Conservation (phyloP, 92 coral and sea anemone genomes). For the Phenganax subtilis region DNA sequence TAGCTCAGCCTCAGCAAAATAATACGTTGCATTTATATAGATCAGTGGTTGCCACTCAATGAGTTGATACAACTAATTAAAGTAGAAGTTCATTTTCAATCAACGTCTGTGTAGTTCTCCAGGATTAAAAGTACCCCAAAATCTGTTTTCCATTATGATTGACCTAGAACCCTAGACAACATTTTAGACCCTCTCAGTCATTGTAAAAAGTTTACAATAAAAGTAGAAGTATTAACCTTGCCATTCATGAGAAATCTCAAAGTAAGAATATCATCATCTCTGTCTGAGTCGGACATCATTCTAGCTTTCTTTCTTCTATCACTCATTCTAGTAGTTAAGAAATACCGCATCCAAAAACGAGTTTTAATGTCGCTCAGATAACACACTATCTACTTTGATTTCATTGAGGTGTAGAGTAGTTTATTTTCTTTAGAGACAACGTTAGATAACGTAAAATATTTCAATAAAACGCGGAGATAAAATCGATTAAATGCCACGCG, state of each 20-base stretch:
- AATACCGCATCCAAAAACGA: neutral
- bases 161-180: neutral
- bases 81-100: too few relatives aligned
- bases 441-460: neutral
- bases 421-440: neutral
- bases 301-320: conserved; percentile 39
- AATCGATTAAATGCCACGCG: neutral
- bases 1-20: neutral
- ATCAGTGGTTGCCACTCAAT: too few relatives aligned
- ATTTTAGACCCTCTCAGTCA: neutral
- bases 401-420: neutral
- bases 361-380: neutral
- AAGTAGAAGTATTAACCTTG: conserved; percentile 22
- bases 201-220: neutral
- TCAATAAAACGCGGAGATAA: conserved; percentile 3
- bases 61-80: too few relatives aligned
- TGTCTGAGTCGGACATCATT: conserved; percentile 34
- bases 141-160: neutral
- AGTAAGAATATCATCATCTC: conserved; percentile 22
- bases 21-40: neutral
- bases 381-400: neutral
- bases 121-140: neutral
- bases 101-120: neutral
- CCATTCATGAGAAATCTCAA: conserved; percentile 31
- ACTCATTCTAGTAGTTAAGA: conserved; percentile 21